These are phyloP conservation scores for Trachelipus rathkii DNA, from an alignment of 1,140 invertebrate genomes.

Conservation along the genomic window DNA sequence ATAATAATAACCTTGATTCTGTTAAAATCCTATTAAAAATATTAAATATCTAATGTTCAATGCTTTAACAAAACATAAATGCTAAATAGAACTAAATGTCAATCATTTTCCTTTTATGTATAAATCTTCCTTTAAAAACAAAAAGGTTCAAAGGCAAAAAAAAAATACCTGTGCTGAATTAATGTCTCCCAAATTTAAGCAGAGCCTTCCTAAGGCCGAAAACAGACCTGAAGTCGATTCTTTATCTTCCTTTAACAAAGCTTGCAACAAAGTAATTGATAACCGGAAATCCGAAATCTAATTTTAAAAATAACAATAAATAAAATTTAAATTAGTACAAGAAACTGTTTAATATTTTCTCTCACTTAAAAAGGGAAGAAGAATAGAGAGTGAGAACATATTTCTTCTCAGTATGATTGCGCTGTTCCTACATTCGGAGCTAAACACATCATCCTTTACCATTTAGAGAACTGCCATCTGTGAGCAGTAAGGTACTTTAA, in stretches of 20 bases:
- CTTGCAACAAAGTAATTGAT: conserved; percentile 33
- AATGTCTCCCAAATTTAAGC: conserved; percentile 79
- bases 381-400: neutral
- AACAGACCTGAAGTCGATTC: conserved; percentile 57
- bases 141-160: no score
- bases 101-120: no score
- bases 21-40: no score
- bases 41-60: no score
- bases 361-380: no score
- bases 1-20: no score
- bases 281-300: conserved; percentile 42
- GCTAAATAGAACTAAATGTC: neutral
- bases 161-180: conserved; percentile 67
- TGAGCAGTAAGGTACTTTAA: conserved; percentile 71
- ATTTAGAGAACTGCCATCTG: conserved; percentile 59
- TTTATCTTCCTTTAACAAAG: conserved; percentile 37
- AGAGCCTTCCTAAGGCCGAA: conserved; percentile 76
- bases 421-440: no score
- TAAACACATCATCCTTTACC: no score
- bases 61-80: neutral
- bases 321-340: no score
- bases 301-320: no score
- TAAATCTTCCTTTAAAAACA: no score
- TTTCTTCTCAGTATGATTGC: neutral
- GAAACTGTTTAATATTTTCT: neutral